Base-by-base conservation (phyloP, 2,888 invertebrate genomes). In the Pelosia muscerda region DNA sequence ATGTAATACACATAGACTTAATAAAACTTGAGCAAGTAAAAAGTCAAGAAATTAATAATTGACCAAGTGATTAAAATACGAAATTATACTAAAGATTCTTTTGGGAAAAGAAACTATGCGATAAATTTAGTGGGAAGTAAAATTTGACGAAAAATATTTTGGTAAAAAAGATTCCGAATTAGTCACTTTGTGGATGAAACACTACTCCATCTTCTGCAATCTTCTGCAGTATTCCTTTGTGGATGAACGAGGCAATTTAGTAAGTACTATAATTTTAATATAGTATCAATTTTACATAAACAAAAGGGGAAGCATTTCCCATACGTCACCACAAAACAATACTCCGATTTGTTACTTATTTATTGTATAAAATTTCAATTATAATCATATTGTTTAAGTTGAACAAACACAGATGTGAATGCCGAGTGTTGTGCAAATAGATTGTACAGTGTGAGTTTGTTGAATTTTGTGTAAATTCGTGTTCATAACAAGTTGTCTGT, bases 321-420 rank as follows among this genome's bases (percentile, higher is more conserved):
- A 28, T 25, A 60, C 60, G 49, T 34, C 28, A 54, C 55, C 26
- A 13, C 26, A 34, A 15, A 31, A 34, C 31, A 57, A 49, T 49
- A 49, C 28, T 28, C 25, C n/a, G 8, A 31, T 31, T 57, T 57
- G 8, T 38, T 25, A 49, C 28, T 38, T 13, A 68, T 68, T 66
- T 31, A 65, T 56, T 63, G 56, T 31, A 42, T 54, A 42, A 28
- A 65, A 67, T 64, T 60, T 15, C 57, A 8, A 76, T 71, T 57
- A 64, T 9, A 67, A 66, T 65, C 42, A 38, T 28, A 73, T 76
- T 69, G 69, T 75, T 69, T 23, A 54, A 57, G 49, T 73, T 22
- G 23, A 26, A 55, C 11, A 55, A 26, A 73, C 55, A 74, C 76
- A 74, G 67, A 69, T 74, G 31, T 66, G 31, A 54, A 55, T 34